These are phyloP conservation scores for Polia nebulosa DNA, from an alignment of 2,888 invertebrate species.

Conservation along the genomic window DNA sequence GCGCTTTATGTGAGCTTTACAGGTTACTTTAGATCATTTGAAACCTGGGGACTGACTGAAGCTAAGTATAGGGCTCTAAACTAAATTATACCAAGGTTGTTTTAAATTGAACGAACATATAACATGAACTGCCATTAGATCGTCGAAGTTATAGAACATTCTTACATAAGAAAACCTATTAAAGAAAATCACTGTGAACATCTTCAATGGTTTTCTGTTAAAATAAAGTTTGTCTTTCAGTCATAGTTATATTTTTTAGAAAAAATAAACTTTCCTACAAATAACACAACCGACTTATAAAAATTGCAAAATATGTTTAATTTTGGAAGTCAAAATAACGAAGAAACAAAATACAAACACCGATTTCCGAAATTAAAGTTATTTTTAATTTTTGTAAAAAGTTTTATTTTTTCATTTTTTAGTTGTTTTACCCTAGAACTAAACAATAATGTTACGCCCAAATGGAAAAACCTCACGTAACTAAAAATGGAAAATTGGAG, in stretches of 20 bases:
- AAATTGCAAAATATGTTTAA: too few relatives aligned
- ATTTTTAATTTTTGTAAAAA: too few relatives aligned
- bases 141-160: neutral
- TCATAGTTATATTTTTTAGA: neutral
- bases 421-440: too few relatives aligned
- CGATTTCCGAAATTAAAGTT: too few relatives aligned
- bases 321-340: too few relatives aligned
- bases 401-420: too few relatives aligned
- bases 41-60: constrained; percentile 6
- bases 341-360: too few relatives aligned
- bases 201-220: neutral
- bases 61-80: constrained; percentile 10
- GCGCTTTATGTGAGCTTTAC: constrained; percentile 42
- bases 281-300: too few relatives aligned
- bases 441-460: too few relatives aligned
- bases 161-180: neutral
- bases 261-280: too few relatives aligned
- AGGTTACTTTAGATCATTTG: constrained; percentile 51
- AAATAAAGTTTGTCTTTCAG: neutral
- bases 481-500: too few relatives aligned
- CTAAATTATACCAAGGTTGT: constrained; percentile 13
- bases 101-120: constrained; percentile 19
- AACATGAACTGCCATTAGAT: constrained; percentile 15
- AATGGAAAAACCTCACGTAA: too few relatives aligned
- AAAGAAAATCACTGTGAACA: neutral